Evolutionary conservation across 2,797 vertebrate genomes (phyloP).

Genomic region (Eulemur rubriventer): DNA sequence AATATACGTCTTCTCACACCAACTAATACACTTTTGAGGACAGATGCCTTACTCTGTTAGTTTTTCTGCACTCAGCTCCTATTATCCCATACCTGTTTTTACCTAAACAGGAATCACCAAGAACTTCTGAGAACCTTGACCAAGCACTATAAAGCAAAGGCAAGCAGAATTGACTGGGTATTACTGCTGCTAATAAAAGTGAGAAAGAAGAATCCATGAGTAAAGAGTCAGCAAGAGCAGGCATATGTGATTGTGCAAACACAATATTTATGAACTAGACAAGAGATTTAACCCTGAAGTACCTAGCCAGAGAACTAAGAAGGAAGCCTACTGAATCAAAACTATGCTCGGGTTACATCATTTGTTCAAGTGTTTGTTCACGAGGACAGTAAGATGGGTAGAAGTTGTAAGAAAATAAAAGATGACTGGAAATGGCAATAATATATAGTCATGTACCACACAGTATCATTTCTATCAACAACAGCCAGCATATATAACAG

Average conservation of each 20-base stretch:
- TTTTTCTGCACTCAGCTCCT: neutral
- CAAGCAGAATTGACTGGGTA: neutral
- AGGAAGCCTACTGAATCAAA: slow-evolving; percentile 7
- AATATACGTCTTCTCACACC: neutral
- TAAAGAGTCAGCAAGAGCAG: neutral
- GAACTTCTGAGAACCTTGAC: neutral
- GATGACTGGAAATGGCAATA: neutral
- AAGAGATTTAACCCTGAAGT: neutral
- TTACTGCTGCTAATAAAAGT: neutral
- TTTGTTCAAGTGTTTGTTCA: neutral
- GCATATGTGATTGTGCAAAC: neutral
- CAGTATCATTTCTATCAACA: neutral
- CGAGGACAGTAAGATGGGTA: neutral
- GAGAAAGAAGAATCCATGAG: neutral
- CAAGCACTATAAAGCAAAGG: neutral
- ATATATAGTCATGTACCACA: neutral
- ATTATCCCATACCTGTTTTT: neutral
- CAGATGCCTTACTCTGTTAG: neutral
- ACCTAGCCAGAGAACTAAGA: neutral
- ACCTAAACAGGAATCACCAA: neutral
- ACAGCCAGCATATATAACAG: neutral
- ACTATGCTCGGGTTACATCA: neutral
- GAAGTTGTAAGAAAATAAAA: neutral
- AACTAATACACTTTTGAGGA: neutral
- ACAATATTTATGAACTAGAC: neutral